Evolutionary conservation across 2,888 invertebrate genomes (phyloP).

Genomic region (Alentia gelatinosa): DNA sequence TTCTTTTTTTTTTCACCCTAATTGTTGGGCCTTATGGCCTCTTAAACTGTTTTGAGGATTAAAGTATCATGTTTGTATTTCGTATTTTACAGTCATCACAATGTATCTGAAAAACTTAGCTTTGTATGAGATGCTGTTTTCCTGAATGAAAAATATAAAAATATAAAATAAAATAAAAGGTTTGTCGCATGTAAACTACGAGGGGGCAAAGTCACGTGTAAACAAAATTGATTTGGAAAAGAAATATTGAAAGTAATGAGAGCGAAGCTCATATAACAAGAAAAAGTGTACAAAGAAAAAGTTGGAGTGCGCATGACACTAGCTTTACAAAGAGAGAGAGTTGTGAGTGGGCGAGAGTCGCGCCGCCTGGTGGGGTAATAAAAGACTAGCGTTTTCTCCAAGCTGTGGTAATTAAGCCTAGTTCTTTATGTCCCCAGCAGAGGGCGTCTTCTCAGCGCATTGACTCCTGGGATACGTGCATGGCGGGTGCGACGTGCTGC

Average conservation of each 20-base stretch:
- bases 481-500: not conserved
- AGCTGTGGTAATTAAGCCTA: not conserved
- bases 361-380: not conserved
- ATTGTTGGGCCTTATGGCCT: too few relatives aligned
- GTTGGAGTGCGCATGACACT: not conserved
- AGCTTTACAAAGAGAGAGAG: not conserved
- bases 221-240: not conserved
- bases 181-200: not conserved
- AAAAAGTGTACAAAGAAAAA: not conserved
- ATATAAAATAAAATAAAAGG: too few relatives aligned
- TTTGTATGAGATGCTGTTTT: too few relatives aligned
- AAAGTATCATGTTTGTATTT: too few relatives aligned
- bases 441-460: not conserved
- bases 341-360: not conserved
- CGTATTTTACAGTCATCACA: too few relatives aligned
- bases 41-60: too few relatives aligned
- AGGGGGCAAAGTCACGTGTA: not conserved
- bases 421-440: slow-evolving; percentile 9
- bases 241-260: not conserved
- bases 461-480: not conserved
- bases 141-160: too few relatives aligned
- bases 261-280: not conserved
- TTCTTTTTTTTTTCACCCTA: too few relatives aligned
- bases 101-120: too few relatives aligned
- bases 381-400: not conserved